Conservation (phyloP, 2,113 vertebrate genomes). For the Apteryx owenii region DNA sequence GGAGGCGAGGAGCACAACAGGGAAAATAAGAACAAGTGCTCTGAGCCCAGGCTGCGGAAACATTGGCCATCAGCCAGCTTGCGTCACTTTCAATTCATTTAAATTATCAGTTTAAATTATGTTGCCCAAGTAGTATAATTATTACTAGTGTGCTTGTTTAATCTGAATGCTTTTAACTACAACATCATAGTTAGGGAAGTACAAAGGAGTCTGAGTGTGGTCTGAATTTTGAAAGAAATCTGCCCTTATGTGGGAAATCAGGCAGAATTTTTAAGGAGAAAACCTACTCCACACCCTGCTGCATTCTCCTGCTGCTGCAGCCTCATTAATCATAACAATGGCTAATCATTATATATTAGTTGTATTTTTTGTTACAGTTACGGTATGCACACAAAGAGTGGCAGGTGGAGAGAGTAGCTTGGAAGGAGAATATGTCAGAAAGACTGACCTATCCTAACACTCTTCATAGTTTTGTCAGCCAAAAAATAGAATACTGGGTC, state of each 20-base stretch:
- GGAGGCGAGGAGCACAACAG: background rate
- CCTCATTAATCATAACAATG: background rate
- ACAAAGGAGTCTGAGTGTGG: background rate
- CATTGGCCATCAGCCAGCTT: background rate
- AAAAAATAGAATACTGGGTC: background rate
- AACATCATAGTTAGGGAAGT: conserved; percentile 9
- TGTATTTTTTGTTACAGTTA: background rate
- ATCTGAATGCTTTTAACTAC: conserved; percentile 12
- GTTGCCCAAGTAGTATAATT: conserved; percentile 44
- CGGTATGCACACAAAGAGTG: background rate
- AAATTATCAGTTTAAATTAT: conserved; percentile 61
- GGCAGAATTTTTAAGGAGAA: background rate
- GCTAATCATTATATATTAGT: background rate
- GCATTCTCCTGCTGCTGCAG: background rate
- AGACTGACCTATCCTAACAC: background rate
- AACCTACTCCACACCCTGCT: background rate
- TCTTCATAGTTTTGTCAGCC: background rate
- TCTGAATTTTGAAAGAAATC: conserved; percentile 36
- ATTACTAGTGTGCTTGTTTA: conserved; percentile 54
- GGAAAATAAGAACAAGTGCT: background rate
- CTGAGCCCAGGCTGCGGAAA: background rate
- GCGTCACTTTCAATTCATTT: conserved; percentile 44
- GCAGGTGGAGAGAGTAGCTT: background rate
- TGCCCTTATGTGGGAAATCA: background rate
- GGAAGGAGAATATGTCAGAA: background rate